Conservation (phyloP, 2,113 vertebrate species). For the Candoia aspera region DNA sequence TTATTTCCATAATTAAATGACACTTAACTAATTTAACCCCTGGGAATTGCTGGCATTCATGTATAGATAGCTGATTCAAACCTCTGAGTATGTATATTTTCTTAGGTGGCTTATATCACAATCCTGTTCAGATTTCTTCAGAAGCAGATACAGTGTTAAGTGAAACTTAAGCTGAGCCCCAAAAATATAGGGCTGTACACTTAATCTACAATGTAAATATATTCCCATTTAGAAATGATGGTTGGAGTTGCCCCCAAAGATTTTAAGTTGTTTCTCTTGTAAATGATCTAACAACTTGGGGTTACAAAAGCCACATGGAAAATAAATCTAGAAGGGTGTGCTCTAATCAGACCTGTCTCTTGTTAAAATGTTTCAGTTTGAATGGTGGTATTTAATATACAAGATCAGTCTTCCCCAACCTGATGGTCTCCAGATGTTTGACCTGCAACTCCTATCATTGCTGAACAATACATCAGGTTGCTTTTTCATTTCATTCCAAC, state of each 20-base stretch:
- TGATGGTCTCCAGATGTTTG: background rate
- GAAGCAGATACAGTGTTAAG: background rate
- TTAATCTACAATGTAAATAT: background rate
- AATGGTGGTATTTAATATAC: background rate
- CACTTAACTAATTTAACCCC: constrained; percentile 55
- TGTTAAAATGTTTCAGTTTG: background rate
- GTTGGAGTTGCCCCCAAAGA: background rate
- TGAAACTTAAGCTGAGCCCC: background rate
- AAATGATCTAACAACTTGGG: background rate
- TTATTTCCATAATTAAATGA: constrained; percentile 42
- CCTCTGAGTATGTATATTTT: background rate
- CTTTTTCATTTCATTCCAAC: constrained; percentile 23
- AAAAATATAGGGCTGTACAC: background rate
- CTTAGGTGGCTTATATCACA: background rate
- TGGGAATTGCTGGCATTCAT: constrained; percentile 9
- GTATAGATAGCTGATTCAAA: background rate
- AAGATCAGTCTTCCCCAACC: background rate
- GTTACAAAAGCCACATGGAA: constrained; percentile 28
- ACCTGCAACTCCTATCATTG: background rate
- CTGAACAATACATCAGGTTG: background rate
- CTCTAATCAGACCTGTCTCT: constrained; percentile 1
- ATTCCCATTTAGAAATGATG: constrained; percentile 4
- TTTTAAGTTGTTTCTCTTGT: background rate
- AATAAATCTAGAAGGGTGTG: background rate
- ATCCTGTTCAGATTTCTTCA: background rate